Conservation (phyloP, 2,888 invertebrate genomes). For the Dasysyrphus albostriatus region DNA sequence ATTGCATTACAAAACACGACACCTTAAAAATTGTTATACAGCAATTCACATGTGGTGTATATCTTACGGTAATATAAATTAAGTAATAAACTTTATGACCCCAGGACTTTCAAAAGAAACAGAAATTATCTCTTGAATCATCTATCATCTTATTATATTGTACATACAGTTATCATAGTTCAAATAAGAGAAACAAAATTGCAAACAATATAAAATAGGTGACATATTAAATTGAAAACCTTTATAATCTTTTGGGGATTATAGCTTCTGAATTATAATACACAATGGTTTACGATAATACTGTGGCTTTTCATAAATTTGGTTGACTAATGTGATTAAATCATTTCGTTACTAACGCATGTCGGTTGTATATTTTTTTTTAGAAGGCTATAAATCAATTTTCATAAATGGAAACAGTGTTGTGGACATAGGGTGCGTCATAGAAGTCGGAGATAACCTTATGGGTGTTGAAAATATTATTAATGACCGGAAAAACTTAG, state of each 20-base stretch:
- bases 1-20: constrained; percentile 57
- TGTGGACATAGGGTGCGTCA: background rate
- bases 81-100: constrained; percentile 17
- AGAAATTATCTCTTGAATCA: background rate
- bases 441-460: background rate
- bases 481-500: background rate
- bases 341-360: background rate
- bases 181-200: constrained; percentile 12
- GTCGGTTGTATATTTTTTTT: background rate
- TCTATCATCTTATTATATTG: background rate
- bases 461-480: background rate
- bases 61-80: background rate
- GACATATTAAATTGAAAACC: background rate
- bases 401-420: background rate
- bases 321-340: background rate
- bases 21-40: constrained; percentile 10
- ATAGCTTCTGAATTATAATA: constrained; percentile 20
- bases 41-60: too few species aligned
- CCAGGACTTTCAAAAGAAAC: background rate
- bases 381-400: background rate
- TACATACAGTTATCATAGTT: background rate
- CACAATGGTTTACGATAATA: constrained; percentile 10
- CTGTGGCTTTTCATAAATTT: background rate
- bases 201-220: constrained; percentile 5
- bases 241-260: constrained; percentile 1